Conservation (phyloP, 2,113 vertebrate species). For the Guaruba guarouba region DNA sequence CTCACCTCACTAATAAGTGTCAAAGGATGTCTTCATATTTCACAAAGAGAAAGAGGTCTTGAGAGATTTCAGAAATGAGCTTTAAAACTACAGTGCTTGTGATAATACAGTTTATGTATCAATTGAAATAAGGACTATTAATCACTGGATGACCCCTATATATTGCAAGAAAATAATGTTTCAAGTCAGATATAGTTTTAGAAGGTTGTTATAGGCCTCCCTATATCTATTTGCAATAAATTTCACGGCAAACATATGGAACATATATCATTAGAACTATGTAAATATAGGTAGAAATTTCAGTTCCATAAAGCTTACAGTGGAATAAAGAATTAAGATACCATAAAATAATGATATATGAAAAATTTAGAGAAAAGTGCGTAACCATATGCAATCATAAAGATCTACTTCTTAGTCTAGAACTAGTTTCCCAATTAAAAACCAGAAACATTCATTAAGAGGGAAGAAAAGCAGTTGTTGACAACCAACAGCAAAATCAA, state of each 20-base stretch:
- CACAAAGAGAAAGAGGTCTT: not conserved
- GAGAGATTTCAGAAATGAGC: not conserved
- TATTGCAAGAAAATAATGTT: not conserved
- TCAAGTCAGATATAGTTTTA: not conserved
- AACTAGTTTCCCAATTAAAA: slow-evolving; percentile 4
- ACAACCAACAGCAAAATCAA: slow-evolving; percentile 43
- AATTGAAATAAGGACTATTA: not conserved
- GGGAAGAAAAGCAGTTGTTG: slow-evolving; percentile 19
- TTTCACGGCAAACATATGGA: not conserved
- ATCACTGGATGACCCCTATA: not conserved
- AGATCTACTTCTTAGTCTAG: not conserved
- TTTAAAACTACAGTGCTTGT: not conserved
- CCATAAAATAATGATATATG: not conserved
- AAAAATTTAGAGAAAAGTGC: not conserved
- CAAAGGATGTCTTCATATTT: not conserved
- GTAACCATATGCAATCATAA: not conserved
- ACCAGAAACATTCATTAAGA: slow-evolving; percentile 18
- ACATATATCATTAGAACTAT: not conserved
- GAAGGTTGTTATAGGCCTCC: not conserved
- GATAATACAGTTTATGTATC: not conserved
- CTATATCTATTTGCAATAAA: not conserved
- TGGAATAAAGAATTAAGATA: not conserved
- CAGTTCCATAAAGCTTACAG: not conserved
- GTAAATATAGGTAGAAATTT: not conserved
- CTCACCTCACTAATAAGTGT: not conserved